Conservation (phyloP, 2,113 vertebrate genomes). For the Perccottus glenii region DNA sequence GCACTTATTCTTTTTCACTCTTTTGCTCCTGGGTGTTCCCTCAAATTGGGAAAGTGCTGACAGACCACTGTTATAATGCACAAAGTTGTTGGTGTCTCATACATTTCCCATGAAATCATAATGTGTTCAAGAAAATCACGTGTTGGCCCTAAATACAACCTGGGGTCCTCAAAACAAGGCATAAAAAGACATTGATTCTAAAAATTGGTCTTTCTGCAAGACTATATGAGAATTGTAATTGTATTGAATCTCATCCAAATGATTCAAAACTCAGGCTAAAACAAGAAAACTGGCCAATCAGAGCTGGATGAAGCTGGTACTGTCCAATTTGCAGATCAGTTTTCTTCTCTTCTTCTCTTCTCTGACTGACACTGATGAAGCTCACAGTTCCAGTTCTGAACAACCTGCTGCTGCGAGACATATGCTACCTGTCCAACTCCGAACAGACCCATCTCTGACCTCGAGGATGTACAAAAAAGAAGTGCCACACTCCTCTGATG, state of each 20-base stretch:
- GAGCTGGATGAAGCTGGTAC: slow-evolving; percentile 17
- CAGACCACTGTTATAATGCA: not conserved
- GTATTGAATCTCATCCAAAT: too few relatives aligned
- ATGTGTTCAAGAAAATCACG: not conserved
- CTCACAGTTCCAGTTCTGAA: slow-evolving; percentile 18
- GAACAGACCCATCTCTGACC: slow-evolving; percentile 17
- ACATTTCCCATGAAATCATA: not conserved
- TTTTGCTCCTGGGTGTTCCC: too few relatives aligned
- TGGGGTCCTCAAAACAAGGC: too few relatives aligned
- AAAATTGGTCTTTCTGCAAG: too few relatives aligned
- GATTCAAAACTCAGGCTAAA: not conserved
- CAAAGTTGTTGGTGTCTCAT: not conserved
- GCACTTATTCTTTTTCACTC: too few relatives aligned
- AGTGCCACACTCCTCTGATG: not conserved
- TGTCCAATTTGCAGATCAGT: slow-evolving; percentile 3
- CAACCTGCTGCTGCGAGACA: slow-evolving; percentile 41
- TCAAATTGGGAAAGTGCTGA: too few relatives aligned
- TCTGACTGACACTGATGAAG: slow-evolving; percentile 33
- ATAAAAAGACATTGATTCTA: too few relatives aligned
- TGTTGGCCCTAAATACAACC: not conserved
- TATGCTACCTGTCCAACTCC: slow-evolving; percentile 34
- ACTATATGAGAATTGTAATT: too few relatives aligned
- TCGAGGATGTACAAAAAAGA: slow-evolving; percentile 11
- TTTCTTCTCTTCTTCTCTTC: slow-evolving; percentile 3
- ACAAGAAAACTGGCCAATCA: slow-evolving; percentile 25